These are phyloP conservation scores for Aphelocoma californica DNA, from an alignment of 2,797 vertebrate species.

Conservation along the genomic window DNA sequence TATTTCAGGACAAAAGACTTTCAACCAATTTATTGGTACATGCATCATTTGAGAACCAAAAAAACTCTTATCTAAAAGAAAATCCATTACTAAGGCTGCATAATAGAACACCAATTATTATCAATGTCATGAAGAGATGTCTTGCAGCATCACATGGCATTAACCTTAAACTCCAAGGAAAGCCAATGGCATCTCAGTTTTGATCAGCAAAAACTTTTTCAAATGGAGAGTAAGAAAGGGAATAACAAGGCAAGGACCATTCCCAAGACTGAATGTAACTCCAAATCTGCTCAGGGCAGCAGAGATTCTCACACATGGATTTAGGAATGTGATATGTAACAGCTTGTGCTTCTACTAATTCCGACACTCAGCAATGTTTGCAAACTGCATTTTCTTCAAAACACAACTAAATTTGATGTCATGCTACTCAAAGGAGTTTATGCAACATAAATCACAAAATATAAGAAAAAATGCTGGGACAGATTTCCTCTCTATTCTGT, in stretches of 20 bases:
- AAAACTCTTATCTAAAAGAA: background rate
- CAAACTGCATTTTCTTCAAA: background rate
- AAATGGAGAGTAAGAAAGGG: background rate
- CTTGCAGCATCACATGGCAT: background rate
- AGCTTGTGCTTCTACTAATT: background rate
- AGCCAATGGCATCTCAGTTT: background rate
- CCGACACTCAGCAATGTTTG: background rate
- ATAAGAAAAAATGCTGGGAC: background rate
- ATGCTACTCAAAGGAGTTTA: background rate
- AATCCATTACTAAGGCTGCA: background rate
- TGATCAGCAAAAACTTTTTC: background rate
- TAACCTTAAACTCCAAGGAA: constrained; percentile 2
- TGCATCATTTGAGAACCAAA: background rate
- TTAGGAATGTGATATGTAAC: background rate
- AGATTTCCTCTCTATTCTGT: background rate
- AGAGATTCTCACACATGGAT: background rate
- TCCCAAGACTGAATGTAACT: background rate
- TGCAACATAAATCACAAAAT: background rate
- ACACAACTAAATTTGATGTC: background rate
- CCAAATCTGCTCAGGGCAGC: background rate
- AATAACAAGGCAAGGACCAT: background rate
- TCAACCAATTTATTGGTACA: background rate
- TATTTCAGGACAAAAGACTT: constrained; percentile 24
- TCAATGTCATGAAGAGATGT: background rate
- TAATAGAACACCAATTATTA: background rate